These are phyloP conservation scores for Bombus difficillimus DNA, from an alignment of 1,140 invertebrate species.

Conservation along the genomic window DNA sequence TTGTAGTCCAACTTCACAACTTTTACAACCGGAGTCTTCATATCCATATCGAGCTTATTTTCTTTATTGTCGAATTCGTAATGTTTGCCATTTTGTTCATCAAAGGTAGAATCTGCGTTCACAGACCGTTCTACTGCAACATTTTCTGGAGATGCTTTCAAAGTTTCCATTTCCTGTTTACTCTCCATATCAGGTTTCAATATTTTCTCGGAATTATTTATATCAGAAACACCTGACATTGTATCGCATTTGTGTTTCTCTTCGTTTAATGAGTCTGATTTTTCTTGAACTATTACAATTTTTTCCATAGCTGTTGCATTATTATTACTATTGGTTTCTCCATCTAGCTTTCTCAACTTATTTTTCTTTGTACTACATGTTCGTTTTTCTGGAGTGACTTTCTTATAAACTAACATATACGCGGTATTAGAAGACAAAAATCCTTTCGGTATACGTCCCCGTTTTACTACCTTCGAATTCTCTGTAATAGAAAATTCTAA, in stretches of 20 bases:
- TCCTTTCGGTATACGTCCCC: conserved; percentile 80
- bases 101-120: neutral
- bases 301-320: conserved; percentile 38
- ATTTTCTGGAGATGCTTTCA: neutral
- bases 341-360: conserved; percentile 51
- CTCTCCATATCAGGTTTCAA: conserved; percentile 20
- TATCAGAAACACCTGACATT: conserved; percentile 9
- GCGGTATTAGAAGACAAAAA: conserved; percentile 84
- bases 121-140: neutral
- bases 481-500: conserved; percentile 67
- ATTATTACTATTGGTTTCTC: conserved; percentile 27
- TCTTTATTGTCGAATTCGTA: conserved; percentile 31
- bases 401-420: conserved; percentile 87
- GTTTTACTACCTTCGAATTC: conserved; percentile 78
- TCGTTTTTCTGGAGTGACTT: conserved; percentile 50
- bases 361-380: conserved; percentile 42
- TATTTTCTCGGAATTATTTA: conserved; percentile 8
- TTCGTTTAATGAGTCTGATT: conserved; percentile 47
- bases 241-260: conserved; percentile 44
- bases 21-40: conserved; percentile 36
- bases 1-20: conserved; percentile 70
- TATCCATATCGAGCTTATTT: conserved; percentile 10
- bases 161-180: conserved; percentile 19
- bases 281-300: conserved; percentile 40
- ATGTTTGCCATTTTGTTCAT: conserved; percentile 40